Conservation (phyloP, 2,797 vertebrate species). For the Eurystomus glaucurus region DNA sequence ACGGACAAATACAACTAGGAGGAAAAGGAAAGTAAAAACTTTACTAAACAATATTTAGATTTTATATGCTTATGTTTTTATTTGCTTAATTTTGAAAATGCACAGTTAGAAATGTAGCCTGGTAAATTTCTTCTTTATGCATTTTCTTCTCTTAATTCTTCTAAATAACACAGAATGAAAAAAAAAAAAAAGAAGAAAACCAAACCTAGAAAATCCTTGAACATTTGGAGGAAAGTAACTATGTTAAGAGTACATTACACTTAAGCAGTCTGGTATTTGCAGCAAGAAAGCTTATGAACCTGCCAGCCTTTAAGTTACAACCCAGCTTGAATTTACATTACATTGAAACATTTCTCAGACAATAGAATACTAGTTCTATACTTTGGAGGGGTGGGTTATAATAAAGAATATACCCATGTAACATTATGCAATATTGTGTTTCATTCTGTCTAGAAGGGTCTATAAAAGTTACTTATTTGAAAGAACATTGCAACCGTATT, state of each 20-base stretch:
- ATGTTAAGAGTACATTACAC: not conserved
- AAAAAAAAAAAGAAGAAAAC: not conserved
- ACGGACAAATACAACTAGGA: not conserved
- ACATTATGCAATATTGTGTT: not conserved
- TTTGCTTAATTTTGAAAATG: not conserved
- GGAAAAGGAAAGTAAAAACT: not conserved
- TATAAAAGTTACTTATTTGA: constrained; percentile 31
- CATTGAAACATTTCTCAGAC: not conserved
- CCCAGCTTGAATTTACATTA: not conserved
- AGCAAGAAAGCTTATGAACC: not conserved
- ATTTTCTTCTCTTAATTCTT: constrained; percentile 1
- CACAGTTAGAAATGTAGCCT: not conserved
- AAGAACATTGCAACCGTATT: not conserved
- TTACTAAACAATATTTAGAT: not conserved
- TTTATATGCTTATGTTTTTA: not conserved
- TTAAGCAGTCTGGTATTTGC: not conserved
- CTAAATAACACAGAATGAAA: not conserved
- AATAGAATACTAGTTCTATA: not conserved
- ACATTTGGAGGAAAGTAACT: not conserved
- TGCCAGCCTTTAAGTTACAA: not conserved
- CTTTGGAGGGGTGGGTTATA: not conserved
- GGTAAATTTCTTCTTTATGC: not conserved
- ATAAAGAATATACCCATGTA: not conserved
- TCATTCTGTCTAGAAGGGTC: not conserved
- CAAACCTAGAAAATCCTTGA: not conserved